phyloP scores from a whole-genome alignment of 2,888 invertebrate genomes.

The Malthinus flaveolus region DNA sequence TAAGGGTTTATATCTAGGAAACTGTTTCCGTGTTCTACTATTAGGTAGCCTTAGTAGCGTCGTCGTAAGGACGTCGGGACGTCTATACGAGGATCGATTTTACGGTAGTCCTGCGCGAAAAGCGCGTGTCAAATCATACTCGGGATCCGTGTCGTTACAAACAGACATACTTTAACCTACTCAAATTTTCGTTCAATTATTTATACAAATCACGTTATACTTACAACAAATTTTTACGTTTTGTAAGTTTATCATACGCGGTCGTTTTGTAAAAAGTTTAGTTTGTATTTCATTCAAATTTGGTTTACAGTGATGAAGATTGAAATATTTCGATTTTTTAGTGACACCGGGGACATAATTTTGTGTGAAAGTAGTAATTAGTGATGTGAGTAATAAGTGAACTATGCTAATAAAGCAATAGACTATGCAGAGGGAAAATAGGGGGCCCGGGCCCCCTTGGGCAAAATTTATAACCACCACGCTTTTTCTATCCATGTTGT shows the following conservation, averaged over 20 bases:
- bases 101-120: conserved; percentile 46
- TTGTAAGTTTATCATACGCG: background rate
- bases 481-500: conserved; percentile 39
- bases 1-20: conserved; percentile 9
- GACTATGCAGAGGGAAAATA: conserved; percentile 27
- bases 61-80: conserved; percentile 14
- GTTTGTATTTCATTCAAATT: no score
- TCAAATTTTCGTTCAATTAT: conserved; percentile 11
- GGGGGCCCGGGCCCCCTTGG: conserved; percentile 49
- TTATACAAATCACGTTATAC: background rate
- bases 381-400: conserved; percentile 21
- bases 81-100: conserved; percentile 49
- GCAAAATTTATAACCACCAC: conserved; percentile 38
- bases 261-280: no score
- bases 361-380: conserved; percentile 8
- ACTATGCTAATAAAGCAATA: conserved; percentile 5
- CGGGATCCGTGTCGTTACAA: conserved; percentile 43
- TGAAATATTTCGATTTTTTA: conserved; percentile 6
- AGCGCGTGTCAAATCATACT: conserved; percentile 48
- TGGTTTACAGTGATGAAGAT: conserved; percentile 3
- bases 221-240: background rate
- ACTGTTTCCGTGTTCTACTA: conserved; percentile 7
- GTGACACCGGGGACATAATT: conserved; percentile 1
- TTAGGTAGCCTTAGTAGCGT: conserved; percentile 13
- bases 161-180: conserved; percentile 41